Base-by-base conservation (phyloP, 92 coral and sea anemone species). In the Phymanthus crucifer region DNA sequence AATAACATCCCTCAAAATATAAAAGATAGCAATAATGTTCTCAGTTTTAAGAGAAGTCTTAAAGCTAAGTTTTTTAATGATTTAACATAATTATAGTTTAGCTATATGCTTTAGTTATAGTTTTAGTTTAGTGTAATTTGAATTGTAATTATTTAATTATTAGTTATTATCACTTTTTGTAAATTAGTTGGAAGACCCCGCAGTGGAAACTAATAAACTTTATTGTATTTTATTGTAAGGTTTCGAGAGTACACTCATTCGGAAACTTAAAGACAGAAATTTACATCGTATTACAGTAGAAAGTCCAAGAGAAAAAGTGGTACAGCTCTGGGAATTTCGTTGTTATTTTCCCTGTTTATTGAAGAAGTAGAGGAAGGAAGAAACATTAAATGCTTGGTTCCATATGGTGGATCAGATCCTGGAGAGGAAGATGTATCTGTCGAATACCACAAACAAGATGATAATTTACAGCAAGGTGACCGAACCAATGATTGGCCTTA, bases 331-430 rank as follows among this genome's bases (percentile, higher is more conserved):
- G 85, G 46, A 79, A 81, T 73, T 81, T 81, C 73, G 71, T 52
- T 17, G 70, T 64, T 72, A 72, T 81, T 48, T 71, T 81, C 27
- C 85, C 78, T 26, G 73, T 71, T 52, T 81, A 81, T 81, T 81
- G 72, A 81, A 48, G 66, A 79, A 37, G 27, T 66, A 26, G 70
- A 72, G 76, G 72, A 73, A 71, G 71, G 85, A 36, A 74, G 64
- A n/a, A 18, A 81, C 33, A 81, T 81, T 40, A 81, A 73, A 81
- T 81, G 85, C 45, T 58, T 81, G 32, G 70, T 81, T 11, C 85
- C 85, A 37, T 81, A 81, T 71, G 85, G 85, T 72, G 85, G 85
- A 33, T 81, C 85, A 35, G 56, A 81, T 72, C 85, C 85, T 36
- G 85, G 65, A 27, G 85, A 81, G 33, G 85, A 81, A 27, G 79